Conservation (phyloP, 2,797 vertebrate genomes). For the Tenualosa ilisha region DNA sequence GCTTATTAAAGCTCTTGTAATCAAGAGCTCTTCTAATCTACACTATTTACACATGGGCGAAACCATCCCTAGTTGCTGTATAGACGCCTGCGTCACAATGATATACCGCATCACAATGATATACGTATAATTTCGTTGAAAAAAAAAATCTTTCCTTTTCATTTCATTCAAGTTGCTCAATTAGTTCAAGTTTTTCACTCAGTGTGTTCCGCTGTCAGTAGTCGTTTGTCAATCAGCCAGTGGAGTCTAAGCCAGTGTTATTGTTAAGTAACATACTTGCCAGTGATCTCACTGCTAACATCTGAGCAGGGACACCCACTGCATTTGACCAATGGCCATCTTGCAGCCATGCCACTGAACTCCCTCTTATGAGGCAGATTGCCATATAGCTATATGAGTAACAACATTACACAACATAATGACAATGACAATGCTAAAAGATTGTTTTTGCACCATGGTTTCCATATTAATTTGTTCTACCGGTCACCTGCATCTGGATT, state of each 20-base stretch:
- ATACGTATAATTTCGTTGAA: neutral
- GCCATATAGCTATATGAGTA: neutral
- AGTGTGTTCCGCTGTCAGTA: neutral
- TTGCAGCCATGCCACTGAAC: neutral
- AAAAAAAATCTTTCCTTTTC: neutral
- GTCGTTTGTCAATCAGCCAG: neutral
- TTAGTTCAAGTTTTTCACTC: neutral
- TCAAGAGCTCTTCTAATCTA: neutral
- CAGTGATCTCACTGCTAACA: neutral
- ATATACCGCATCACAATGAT: neutral
- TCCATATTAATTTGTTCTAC: no score
- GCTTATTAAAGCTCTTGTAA: neutral
- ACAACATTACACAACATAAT: neutral
- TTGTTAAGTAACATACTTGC: conserved; percentile 6
- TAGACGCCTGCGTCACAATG: neutral
- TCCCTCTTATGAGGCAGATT: neutral
- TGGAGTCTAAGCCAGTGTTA: neutral
- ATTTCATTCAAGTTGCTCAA: neutral
- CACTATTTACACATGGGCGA: no score
- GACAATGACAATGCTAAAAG: no score
- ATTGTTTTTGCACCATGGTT: no score
- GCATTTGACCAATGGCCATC: neutral
- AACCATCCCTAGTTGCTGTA: neutral
- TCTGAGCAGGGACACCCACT: neutral
- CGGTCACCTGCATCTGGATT: no score